Evolutionary conservation across 2,888 invertebrate species (phyloP).

Genomic region (Megastigmus dorsalis): DNA sequence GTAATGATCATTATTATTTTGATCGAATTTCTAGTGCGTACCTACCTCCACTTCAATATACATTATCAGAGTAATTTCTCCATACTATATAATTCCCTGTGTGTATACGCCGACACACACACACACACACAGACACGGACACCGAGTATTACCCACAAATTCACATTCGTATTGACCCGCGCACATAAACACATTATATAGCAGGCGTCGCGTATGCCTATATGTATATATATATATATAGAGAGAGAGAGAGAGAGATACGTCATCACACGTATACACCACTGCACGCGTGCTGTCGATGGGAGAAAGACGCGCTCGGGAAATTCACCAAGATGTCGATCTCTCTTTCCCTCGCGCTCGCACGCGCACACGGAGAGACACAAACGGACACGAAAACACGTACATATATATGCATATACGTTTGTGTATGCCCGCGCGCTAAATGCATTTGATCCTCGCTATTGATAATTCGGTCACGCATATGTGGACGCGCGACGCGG

Average conservation of each 20-base stretch:
- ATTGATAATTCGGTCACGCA: conserved; percentile 67
- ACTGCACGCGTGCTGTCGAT: background rate
- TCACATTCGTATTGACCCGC: too few relatives aligned
- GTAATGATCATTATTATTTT: conserved; percentile 28
- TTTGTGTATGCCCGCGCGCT: conserved; percentile 55
- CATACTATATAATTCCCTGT: background rate
- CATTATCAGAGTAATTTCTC: conserved; percentile 21
- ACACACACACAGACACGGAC: background rate
- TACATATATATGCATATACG: background rate
- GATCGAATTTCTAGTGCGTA: conserved; percentile 24
- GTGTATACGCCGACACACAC: background rate
- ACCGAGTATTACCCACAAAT: too few relatives aligned
- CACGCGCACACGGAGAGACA: too few relatives aligned
- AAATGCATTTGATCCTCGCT: conserved; percentile 65
- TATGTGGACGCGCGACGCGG: conserved; percentile 58
- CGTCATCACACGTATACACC: background rate
- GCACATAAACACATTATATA: too few relatives aligned
- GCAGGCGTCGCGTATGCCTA: too few relatives aligned
- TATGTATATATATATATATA: too few relatives aligned
- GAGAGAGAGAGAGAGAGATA: too few relatives aligned
- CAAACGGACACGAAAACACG: too few relatives aligned
- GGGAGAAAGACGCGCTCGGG: conserved; percentile 6
- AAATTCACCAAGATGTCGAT: conserved; percentile 27
- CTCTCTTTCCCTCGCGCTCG: conserved; percentile 7
- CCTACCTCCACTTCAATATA: background rate